Conservation (phyloP, 2,888 invertebrate species). For the Idaea straminata region DNA sequence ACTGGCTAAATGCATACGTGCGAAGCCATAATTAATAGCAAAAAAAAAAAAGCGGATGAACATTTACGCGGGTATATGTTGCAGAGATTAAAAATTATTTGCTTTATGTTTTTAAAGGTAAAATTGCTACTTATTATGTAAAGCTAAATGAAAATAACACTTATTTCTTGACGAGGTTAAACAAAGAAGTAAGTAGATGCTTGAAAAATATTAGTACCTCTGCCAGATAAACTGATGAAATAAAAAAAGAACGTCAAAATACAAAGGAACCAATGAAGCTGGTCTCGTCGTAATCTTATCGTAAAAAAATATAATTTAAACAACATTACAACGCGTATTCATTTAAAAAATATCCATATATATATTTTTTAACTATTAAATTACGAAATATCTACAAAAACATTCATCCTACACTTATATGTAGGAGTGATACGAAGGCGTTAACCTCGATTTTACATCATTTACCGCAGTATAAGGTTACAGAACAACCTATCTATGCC, state of each 20-base stretch:
- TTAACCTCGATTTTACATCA: background rate
- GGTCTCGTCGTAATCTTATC: background rate
- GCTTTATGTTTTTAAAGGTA: background rate
- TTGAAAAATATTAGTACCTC: background rate
- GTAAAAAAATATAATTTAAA: background rate
- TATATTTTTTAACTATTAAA: background rate
- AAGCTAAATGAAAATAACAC: background rate
- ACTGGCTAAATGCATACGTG: too few species aligned
- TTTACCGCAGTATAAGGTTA: background rate
- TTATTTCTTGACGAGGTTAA: background rate
- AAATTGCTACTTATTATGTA: background rate
- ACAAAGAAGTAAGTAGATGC: background rate
- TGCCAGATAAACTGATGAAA: background rate
- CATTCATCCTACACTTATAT: background rate
- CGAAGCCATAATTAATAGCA: too few species aligned
- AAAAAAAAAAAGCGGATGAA: constrained; percentile 23
- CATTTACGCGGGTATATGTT: background rate
- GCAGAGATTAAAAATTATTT: background rate
- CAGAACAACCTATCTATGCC: background rate
- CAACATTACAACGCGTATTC: background rate
- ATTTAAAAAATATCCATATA: background rate
- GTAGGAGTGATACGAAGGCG: background rate
- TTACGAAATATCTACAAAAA: background rate
- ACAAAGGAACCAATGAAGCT: background rate
- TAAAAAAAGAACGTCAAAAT: background rate